These are phyloP conservation scores for Anolis carolinensis DNA, from an alignment of 2,113 vertebrate species.

Conservation along the genomic window DNA sequence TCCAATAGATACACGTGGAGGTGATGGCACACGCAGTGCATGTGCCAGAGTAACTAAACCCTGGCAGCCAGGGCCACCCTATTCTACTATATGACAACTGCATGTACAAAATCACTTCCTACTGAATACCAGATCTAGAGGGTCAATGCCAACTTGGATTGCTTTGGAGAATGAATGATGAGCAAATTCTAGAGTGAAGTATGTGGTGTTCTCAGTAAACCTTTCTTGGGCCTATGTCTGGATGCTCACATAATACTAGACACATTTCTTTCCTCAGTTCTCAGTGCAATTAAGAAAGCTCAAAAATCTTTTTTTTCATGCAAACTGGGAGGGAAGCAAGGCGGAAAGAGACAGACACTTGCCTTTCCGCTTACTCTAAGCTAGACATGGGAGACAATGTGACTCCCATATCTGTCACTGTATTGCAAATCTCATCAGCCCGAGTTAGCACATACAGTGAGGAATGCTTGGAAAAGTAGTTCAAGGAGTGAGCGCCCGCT, in stretches of 20 bases:
- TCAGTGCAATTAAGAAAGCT: neutral
- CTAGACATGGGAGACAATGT: neutral
- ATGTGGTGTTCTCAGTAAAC: neutral
- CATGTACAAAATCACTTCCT: neutral
- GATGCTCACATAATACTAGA: neutral
- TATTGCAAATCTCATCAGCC: neutral
- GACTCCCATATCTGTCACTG: neutral
- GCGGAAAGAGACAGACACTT: neutral
- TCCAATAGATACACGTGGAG: neutral
- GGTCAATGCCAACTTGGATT: neutral
- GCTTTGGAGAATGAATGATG: neutral
- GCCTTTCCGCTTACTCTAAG: neutral
- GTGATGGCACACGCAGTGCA: neutral
- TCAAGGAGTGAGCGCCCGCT: no score
- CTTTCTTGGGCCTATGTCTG: neutral
- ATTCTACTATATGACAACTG: neutral
- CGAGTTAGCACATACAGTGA: no score
- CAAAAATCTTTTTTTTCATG: neutral
- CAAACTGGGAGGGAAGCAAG: neutral
- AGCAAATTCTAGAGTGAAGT: neutral
- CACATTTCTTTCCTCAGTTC: neutral
- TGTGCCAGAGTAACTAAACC: neutral
- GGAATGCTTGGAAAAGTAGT: no score
- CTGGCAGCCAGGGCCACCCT: neutral
- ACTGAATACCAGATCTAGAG: neutral